Conservation (phyloP, 2,888 invertebrate species). For the Euclidia mi region DNA sequence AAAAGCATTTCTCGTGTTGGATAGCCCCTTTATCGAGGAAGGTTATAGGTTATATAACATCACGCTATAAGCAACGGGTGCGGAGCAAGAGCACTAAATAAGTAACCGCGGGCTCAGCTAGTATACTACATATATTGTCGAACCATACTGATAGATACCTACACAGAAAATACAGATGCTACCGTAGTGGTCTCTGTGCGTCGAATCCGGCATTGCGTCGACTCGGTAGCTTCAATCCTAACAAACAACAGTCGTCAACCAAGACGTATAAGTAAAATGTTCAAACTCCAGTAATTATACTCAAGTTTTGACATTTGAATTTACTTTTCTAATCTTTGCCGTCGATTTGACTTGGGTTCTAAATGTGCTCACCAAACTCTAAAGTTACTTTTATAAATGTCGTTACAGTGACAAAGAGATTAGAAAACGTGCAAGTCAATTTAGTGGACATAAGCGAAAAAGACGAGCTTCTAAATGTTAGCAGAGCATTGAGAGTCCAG, state of each 20-base stretch:
- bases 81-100: no score
- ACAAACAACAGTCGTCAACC: slow-evolving; percentile 77
- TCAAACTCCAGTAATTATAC: slow-evolving; percentile 52
- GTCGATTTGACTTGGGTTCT: slow-evolving; percentile 27
- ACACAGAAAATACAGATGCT: no score
- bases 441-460: slow-evolving; percentile 92
- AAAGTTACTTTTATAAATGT: slow-evolving; percentile 34
- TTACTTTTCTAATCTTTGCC: slow-evolving; percentile 35
- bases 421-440: slow-evolving; percentile 89
- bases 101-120: no score
- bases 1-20: no score
- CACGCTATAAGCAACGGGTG: no score
- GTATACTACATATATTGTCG: no score
- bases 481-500: slow-evolving; percentile 86
- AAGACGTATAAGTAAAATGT: slow-evolving; percentile 41
- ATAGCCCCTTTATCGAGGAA: no score
- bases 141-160: no score
- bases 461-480: slow-evolving; percentile 90
- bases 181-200: no score
- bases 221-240: no score
- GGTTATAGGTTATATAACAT: no score
- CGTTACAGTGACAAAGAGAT: slow-evolving; percentile 84
- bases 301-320: slow-evolving; percentile 54
- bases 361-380: slow-evolving; percentile 22
- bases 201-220: no score